phyloP scores from a whole-genome alignment of 2,113 vertebrate species.

The Hemibagrus wyckioides region DNA sequence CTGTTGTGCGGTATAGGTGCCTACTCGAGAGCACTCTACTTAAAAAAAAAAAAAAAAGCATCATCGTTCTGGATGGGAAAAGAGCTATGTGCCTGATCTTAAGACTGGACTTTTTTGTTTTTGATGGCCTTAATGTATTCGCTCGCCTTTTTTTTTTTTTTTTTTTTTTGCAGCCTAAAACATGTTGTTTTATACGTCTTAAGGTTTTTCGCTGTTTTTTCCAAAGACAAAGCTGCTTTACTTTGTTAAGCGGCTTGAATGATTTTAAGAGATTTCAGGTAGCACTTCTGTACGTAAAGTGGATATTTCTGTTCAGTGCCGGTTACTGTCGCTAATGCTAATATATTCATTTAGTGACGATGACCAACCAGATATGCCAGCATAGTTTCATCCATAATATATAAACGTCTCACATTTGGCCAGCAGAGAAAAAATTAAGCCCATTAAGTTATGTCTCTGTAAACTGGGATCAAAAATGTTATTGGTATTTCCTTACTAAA shows the following conservation, averaged over 20 bases:
- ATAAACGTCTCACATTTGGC: constrained; percentile 32
- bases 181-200: neutral
- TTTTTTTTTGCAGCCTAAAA: neutral
- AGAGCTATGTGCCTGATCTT: constrained; percentile 48
- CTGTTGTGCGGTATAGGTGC: constrained; percentile 56
- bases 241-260: constrained; percentile 29
- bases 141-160: constrained; percentile 15
- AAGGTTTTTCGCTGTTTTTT: neutral
- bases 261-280: constrained; percentile 31
- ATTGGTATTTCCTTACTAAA: constrained; percentile 49
- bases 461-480: constrained; percentile 43
- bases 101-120: constrained; percentile 28
- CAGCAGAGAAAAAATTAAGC: constrained; percentile 54
- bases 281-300: constrained; percentile 31
- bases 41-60: neutral
- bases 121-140: constrained; percentile 48
- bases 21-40: constrained; percentile 26
- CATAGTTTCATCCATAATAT: constrained; percentile 8
- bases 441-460: constrained; percentile 49
- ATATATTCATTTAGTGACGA: constrained; percentile 5
- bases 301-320: neutral
- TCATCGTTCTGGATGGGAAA: constrained; percentile 29
- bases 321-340: neutral
- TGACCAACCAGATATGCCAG: constrained; percentile 26
- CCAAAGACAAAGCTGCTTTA: constrained; percentile 12